These are phyloP conservation scores for Euleptes europaea DNA, from an alignment of 2,113 vertebrate genomes.

Conservation along the genomic window DNA sequence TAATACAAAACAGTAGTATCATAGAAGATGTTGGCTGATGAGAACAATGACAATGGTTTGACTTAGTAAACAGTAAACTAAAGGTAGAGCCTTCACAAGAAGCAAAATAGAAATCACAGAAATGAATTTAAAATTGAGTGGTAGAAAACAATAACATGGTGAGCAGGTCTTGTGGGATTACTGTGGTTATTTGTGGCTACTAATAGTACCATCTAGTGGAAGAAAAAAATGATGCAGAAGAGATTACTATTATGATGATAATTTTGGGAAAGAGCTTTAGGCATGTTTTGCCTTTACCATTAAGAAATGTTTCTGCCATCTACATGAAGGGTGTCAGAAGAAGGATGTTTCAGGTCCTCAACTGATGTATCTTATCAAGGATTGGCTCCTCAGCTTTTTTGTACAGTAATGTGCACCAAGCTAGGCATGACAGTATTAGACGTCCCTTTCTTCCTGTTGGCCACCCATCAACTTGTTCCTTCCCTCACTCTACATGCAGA, in stretches of 20 bases:
- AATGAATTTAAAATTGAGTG: background rate
- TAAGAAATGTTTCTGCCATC: background rate
- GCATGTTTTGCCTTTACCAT: background rate
- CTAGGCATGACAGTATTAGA: background rate
- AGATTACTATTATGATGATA: background rate
- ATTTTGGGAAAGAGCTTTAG: background rate
- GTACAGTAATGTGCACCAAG: background rate
- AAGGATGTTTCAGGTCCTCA: background rate
- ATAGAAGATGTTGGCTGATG: background rate
- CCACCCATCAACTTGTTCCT: background rate
- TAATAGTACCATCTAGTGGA: slow-evolving; percentile 69
- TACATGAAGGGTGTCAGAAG: background rate
- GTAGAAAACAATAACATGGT: background rate
- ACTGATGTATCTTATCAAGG: background rate
- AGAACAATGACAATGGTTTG: background rate
- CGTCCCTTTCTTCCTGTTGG: background rate
- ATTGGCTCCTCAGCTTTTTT: background rate
- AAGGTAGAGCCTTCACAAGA: background rate
- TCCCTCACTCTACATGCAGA: background rate
- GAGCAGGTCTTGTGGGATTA: background rate
- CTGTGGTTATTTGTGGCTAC: background rate
- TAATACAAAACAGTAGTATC: background rate
- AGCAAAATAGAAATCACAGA: background rate
- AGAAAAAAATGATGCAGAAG: background rate
- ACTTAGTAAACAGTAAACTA: background rate